These are phyloP conservation scores for Atherinosoma microstoma DNA, from an alignment of 2,797 vertebrate species.

Conservation along the genomic window DNA sequence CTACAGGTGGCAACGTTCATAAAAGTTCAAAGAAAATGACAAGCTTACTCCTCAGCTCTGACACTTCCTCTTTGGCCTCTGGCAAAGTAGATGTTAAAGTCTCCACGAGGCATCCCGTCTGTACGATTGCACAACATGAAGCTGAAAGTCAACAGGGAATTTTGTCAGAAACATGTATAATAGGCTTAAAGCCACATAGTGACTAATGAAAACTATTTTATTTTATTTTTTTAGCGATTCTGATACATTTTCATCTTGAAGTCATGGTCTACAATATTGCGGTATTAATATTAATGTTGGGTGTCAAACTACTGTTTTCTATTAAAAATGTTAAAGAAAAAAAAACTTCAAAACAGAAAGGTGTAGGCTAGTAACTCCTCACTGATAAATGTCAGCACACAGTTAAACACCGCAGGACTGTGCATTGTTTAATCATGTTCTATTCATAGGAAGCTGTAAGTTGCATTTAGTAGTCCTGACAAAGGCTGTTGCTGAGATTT, in stretches of 20 bases:
- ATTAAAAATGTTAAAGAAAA: neutral
- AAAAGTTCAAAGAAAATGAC: constrained; percentile 3
- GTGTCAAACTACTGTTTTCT: neutral
- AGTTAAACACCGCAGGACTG: neutral
- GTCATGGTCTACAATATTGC: neutral
- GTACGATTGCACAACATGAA: constrained; percentile 73
- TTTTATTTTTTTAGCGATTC: too few relatives aligned
- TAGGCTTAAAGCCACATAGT: neutral
- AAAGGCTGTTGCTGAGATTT: neutral
- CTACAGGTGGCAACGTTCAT: neutral
- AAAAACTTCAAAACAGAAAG: neutral
- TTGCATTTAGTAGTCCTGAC: neutral
- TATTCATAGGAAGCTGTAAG: neutral
- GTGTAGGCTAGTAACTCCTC: neutral
- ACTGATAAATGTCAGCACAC: neutral
- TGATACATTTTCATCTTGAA: too few relatives aligned
- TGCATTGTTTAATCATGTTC: neutral
- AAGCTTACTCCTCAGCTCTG: constrained; percentile 83
- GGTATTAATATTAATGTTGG: neutral
- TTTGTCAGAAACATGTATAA: neutral
- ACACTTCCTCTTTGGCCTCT: constrained; percentile 77
- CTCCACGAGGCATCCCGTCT: constrained; percentile 81
- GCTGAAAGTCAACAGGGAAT: constrained; percentile 48
- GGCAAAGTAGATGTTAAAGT: constrained; percentile 85
- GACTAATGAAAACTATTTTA: neutral